Evolutionary conservation across 2,797 vertebrate species (phyloP).

Genomic region (Intellagama lesueurii): DNA sequence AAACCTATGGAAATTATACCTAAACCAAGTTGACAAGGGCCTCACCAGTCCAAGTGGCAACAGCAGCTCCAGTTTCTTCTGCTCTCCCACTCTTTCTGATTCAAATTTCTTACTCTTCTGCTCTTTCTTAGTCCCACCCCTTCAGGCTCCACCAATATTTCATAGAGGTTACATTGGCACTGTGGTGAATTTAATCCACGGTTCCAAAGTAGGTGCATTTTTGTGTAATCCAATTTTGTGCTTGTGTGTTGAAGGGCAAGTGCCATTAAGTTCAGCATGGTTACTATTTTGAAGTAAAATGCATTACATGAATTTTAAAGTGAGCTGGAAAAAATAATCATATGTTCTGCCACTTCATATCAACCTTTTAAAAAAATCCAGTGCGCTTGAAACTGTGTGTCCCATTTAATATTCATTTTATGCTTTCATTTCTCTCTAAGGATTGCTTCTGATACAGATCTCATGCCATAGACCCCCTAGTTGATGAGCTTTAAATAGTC

Average conservation of each 20-base stretch:
- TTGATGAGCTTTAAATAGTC: conserved; percentile 52
- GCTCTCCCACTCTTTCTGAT: too few species aligned
- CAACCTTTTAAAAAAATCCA: conserved; percentile 25
- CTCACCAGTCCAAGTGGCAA: too few species aligned
- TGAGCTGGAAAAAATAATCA: neutral
- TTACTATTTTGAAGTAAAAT: neutral
- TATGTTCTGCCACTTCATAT: conserved; percentile 8
- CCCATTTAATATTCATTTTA: conserved; percentile 52
- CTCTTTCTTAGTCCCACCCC: too few species aligned
- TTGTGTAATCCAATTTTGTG: neutral
- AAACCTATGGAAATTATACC: too few species aligned
- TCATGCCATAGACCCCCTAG: conserved; percentile 13
- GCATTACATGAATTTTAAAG: conserved; percentile 9
- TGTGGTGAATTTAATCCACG: neutral
- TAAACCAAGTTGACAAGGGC: too few species aligned
- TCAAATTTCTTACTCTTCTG: too few species aligned
- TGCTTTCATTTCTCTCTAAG: conserved; percentile 27
- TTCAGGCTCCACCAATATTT: too few species aligned
- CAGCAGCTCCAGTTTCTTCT: too few species aligned
- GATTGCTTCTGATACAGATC: conserved; percentile 46
- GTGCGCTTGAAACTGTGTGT: conserved; percentile 7
- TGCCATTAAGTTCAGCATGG: neutral
- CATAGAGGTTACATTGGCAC: too few species aligned
- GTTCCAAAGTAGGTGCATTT: neutral
- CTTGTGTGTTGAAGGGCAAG: neutral